These are phyloP conservation scores for Gymnodraco acuticeps DNA, from an alignment of 2,797 vertebrate genomes.

Conservation along the genomic window DNA sequence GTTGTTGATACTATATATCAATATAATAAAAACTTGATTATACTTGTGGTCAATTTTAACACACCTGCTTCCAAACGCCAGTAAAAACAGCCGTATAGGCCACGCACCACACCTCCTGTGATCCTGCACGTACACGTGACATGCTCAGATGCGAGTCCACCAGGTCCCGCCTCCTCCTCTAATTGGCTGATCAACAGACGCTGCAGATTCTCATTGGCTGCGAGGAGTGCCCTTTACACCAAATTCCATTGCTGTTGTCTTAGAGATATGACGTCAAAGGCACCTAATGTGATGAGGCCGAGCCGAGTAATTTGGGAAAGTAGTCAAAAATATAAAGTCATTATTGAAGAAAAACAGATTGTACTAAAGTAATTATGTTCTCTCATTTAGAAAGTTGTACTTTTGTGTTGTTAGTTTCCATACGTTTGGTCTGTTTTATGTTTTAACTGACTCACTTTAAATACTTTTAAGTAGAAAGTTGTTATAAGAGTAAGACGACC, in stretches of 20 bases:
- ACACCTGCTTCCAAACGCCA: slow-evolving; percentile 69
- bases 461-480: background rate
- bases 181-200: slow-evolving; percentile 75
- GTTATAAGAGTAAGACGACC: background rate
- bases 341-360: background rate
- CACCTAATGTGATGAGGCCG: slow-evolving; percentile 68
- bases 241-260: slow-evolving; percentile 79
- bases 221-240: slow-evolving; percentile 50
- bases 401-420: slow-evolving; percentile 4
- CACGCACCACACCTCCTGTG: slow-evolving; percentile 72
- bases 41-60: slow-evolving; percentile 1
- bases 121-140: slow-evolving; percentile 80
- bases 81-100: slow-evolving; percentile 46
- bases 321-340: slow-evolving; percentile 18
- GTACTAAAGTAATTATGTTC: no score
- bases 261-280: slow-evolving; percentile 82
- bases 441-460: background rate
- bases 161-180: slow-evolving; percentile 44
- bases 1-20: no score
- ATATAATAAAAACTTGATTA: slow-evolving; percentile 1
- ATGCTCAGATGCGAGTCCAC: slow-evolving; percentile 31
- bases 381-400: background rate
- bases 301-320: slow-evolving; percentile 39
- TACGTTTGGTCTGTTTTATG: background rate
- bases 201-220: slow-evolving; percentile 70